Base-by-base conservation (phyloP, 2,113 vertebrate genomes). In the Otis tarda region DNA sequence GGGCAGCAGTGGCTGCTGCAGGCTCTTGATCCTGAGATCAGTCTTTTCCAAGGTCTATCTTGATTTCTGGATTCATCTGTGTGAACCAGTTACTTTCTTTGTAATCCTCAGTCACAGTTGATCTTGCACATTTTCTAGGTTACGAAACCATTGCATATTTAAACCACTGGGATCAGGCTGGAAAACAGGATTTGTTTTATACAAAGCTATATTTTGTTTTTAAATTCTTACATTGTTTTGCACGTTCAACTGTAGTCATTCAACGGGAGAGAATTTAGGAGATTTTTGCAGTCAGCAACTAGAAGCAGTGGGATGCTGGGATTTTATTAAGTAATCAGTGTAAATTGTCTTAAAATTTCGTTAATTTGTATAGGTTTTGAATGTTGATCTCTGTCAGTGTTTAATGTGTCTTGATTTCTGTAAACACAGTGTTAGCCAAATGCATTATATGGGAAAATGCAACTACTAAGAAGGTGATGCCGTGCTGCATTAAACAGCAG, bases 201-300 rank as follows among this genome's bases (percentile, higher is more conserved):
- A 41, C 41, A 53, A 64, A 75, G 20, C 47, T 49, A 5, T 21
- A 23, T 75, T 84, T 84, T 59, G 12, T 88, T 95, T 73, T 83
- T 20, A 79, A 90, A 67, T 74, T 27, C 21, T 71, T 87, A 30
- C 14, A 16, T 77, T 53, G 27, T 82, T 95, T 79, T 68, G 10
- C 7, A 0, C 68, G 76, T 69, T 60, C 18, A 63, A 4, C 14
- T 57, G 17, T 47, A 73, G 35, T 89, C 15, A 20, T 91, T 96
- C 43, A 94, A 25, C 16, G 71, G 79, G 82, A 93, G 89, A 90
- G 91, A 65, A 52, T 86, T 74, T 52, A 49, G 57, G 55, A 86
- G 16, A 56, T 61, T 81, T 89, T 73, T 79, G 7, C 14, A 93
- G 55, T 94, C 95, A 92, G n/a, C 85, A 96, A 7, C 73, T 83